Evolutionary conservation across 2,797 vertebrate genomes (phyloP).

Genomic region (Graptemys geographica): DNA sequence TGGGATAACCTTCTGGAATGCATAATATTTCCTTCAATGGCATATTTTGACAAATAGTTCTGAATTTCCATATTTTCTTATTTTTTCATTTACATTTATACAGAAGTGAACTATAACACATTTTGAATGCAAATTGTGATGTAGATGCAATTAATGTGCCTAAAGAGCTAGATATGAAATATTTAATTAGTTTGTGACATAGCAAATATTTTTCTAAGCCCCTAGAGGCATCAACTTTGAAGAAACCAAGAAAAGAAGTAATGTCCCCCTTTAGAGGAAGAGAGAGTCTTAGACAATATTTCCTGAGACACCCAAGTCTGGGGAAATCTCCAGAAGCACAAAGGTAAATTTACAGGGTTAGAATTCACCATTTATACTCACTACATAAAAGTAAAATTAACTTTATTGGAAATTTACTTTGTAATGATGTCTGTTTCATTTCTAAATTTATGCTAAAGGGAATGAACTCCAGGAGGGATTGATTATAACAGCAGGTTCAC

Average conservation of each 20-base stretch:
- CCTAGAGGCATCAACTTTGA: background rate
- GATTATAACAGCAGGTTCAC: background rate
- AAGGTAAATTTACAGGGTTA: conserved; percentile 49
- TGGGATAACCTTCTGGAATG: background rate
- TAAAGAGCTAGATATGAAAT: background rate
- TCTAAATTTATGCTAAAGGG: background rate
- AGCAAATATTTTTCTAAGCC: conserved; percentile 20
- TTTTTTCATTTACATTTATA: background rate
- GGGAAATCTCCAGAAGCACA: conserved; percentile 13
- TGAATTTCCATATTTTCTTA: background rate
- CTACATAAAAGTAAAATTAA: background rate
- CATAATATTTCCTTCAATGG: background rate
- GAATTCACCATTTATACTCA: background rate
- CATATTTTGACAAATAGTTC: background rate
- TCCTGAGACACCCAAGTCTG: background rate
- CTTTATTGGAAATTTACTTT: conserved; percentile 21
- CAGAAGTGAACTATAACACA: background rate
- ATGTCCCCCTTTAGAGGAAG: background rate
- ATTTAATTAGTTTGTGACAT: background rate
- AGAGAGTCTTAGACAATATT: conserved; percentile 34
- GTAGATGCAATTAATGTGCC: background rate
- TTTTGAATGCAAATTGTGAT: background rate
- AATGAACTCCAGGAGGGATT: background rate
- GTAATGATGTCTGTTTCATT: background rate
- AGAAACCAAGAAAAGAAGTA: conserved; percentile 27